A percentile compares a stretch with the other conserved stretches of the same genome.
Conservation (phyloP, 2,888 invertebrate genomes). For the Tenthredo distinguenda region DNA sequence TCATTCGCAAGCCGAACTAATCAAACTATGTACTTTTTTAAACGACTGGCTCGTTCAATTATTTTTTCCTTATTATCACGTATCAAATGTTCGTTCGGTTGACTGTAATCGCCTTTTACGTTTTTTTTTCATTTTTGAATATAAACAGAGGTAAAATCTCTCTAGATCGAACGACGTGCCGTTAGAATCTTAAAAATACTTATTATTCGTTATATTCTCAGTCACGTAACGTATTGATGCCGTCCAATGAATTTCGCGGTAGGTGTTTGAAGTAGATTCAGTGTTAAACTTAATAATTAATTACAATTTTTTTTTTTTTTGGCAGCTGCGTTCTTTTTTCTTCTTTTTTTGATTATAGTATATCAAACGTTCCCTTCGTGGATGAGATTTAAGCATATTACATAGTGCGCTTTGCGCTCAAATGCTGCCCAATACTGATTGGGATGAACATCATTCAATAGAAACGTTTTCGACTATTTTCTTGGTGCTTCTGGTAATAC, state of each 20-base stretch:
- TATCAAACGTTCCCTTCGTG: not conserved
- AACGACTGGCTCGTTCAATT: not conserved
- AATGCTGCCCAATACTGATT: not conserved
- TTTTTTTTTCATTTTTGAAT: not conserved
- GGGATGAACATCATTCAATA: slow-evolving; percentile 79
- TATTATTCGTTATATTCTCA: not conserved
- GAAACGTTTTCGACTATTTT: slow-evolving; percentile 93
- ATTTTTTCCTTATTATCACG: not conserved
- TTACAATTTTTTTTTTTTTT: not conserved
- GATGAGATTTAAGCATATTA: not conserved
- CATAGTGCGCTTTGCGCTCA: not conserved
- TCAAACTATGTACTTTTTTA: not conserved
- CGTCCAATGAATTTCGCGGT: not conserved
- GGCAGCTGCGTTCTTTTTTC: slow-evolving; percentile 5
- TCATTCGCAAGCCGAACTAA: not conserved
- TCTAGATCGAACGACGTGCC: not conserved
- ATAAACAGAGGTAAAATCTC: not conserved
- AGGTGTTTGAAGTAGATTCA: not conserved
- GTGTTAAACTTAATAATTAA: not conserved
- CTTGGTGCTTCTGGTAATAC: slow-evolving; percentile 95
- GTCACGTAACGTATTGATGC: not conserved
- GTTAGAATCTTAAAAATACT: slow-evolving; percentile 1
- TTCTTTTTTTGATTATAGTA: not conserved
- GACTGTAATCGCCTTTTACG: not conserved
- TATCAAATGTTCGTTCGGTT: not conserved